Evolutionary conservation across 2,797 vertebrate genomes (phyloP), one percentile per base, ranked within the genome.

Genomic region (Melopsittacus undulatus): DNA sequence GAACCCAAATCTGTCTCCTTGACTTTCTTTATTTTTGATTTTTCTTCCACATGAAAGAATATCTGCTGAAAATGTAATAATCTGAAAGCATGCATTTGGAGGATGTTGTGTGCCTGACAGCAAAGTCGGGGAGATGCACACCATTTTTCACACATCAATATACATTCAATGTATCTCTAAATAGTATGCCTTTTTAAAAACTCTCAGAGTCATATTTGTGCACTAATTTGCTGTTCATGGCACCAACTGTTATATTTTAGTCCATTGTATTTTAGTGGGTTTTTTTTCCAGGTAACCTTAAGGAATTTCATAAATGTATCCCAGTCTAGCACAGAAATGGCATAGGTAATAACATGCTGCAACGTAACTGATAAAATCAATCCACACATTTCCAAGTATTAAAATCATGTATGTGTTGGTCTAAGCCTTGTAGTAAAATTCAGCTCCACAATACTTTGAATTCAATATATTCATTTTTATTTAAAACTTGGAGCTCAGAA

Each of bases 401-500:
- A 94, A 93, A 94, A 90, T 90, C 43, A 62, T 17, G 20, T 56
- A 57, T 34, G 30, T 3, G 1, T 85, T 84, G 43, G 45, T 92
- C 70, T 90, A 83, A 92, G 63, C 68, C 68, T 83, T 66, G 51
- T 94, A 90, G 91, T 82, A 89, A 96, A 96, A 95, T 84, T 90
- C 78, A 77, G 61, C 42, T 89, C 45, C 45, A 22, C 49, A 40
- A 34, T 80, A 74, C 16, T 66, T 78, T 13, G 7, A 66, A 88
- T 82, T 87, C 61, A 64, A 42, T 87, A 68, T 2, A 2, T 68
- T 76, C 17, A 66, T 82, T 92, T 89, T 83, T 89, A 90, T 90
- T 91, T 84, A 94, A 89, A 89, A 72, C n/a, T 43, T 87, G 61
- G 36, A 81, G 64, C 75, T 94, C 45, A 72, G 73, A n/a, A 90